These are phyloP conservation scores for Clarias macrocephalus DNA, from an alignment of 2,113 vertebrate species.

Conservation along the genomic window DNA sequence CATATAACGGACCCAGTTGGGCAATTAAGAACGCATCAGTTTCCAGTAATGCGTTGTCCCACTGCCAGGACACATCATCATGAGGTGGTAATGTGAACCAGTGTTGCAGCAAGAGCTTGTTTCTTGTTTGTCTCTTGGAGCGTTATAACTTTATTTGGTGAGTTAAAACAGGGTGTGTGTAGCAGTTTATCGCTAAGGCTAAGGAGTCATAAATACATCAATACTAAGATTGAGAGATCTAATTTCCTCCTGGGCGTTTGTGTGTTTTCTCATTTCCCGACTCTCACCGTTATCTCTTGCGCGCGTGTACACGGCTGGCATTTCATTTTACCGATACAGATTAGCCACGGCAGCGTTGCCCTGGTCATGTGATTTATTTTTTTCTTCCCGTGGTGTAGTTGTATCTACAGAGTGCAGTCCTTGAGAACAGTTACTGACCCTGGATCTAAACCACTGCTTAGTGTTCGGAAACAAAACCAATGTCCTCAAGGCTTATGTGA, in stretches of 20 bases:
- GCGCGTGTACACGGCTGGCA: constrained; percentile 58
- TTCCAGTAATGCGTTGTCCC: constrained; percentile 6
- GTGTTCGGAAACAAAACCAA: not conserved
- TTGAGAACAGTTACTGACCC: constrained; percentile 37
- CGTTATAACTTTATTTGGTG: constrained; percentile 50
- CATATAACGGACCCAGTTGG: not conserved
- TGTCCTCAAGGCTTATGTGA: not conserved
- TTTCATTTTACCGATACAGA: constrained; percentile 74
- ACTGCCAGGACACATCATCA: constrained; percentile 27
- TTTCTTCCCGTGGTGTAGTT: not conserved
- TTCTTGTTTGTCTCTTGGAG: constrained; percentile 28
- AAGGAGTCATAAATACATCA: constrained; percentile 49
- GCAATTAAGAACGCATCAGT: constrained; percentile 10
- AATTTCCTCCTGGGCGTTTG: constrained; percentile 41
- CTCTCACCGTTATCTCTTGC: constrained; percentile 21
- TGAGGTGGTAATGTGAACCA: constrained; percentile 23
- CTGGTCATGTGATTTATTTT: constrained; percentile 32
- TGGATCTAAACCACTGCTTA: constrained; percentile 13
- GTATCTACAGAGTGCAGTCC: constrained; percentile 22
- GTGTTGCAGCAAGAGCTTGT: constrained; percentile 19
- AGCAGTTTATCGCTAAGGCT: constrained; percentile 19
- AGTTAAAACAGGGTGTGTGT: constrained; percentile 13
- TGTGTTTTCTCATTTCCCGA: constrained; percentile 39
- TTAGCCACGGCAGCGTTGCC: constrained; percentile 61
- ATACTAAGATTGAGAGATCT: constrained; percentile 41